Evolutionary conservation across 1,140 invertebrate species (phyloP), one percentile per base, ranked within the genome.

Genomic region (Ips typographus): DNA sequence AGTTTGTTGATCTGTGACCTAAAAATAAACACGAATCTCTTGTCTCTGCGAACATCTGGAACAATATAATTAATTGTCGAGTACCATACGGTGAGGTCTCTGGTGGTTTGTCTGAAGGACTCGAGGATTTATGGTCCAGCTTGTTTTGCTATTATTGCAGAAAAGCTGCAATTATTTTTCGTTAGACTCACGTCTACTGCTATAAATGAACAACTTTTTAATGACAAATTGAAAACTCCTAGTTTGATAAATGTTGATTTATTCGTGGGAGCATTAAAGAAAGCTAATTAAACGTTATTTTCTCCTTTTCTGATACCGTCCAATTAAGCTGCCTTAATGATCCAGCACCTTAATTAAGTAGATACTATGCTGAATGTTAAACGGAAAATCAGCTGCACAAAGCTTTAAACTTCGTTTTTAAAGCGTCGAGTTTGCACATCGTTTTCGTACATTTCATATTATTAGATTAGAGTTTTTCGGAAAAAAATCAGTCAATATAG

Each of bases 11-110:
- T 60, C 39, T 57, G 1, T 36, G 36, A 8, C 4, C 58, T 60
- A 44, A 60, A 60, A 60, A 60, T 60, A 60, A 7, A 60, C 47
- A 40, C 7, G 58, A 8, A 60, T 42, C 40, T 60, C 37, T 39
- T 40, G 57, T 60, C 58, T 44, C 58, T 43, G 41, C 42, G 42
- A 60, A 60, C 58, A 60, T 60, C 58, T 60, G 58, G 58, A 60
- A 60, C 41, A 60, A 60, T 60, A 60, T 60, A 60, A 60, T 41
- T 60, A 41, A 47, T 43, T 42, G 22, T 42, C 47, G 44, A 60
- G 57, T 60, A 36, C 52, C 52, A 55, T 55, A 55, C 52, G 52
- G 52, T 37, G 7, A 55, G n/a, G 8, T 5, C 37, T 55, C 8
- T 55, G n/a, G 52, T 55, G 52, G 37, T 38, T 38, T 55, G n/a